These are phyloP conservation scores for Acronicta psi DNA, from an alignment of 2,888 invertebrate species.

Conservation along the genomic window DNA sequence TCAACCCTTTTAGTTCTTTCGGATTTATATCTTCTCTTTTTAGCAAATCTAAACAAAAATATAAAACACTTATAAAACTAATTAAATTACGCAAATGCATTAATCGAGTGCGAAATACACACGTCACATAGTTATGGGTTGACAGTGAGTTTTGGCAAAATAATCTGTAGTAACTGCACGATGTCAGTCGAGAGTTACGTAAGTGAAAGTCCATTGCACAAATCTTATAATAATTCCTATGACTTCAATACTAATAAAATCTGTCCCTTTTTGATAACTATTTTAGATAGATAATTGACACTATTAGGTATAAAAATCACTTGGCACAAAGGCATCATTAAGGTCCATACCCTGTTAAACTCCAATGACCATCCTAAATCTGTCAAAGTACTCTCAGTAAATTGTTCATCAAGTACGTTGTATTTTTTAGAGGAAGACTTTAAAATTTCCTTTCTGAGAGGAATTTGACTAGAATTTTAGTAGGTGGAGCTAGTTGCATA, in stretches of 20 bases:
- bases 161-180: constrained; percentile 66
- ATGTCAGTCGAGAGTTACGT: constrained; percentile 68
- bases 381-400: constrained; percentile 86
- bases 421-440: constrained; percentile 78
- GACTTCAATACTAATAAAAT: constrained; percentile 82
- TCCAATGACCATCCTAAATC: constrained; percentile 78
- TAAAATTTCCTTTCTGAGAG: constrained; percentile 80
- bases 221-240: constrained; percentile 80
- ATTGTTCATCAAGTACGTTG: constrained; percentile 63
- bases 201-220: constrained; percentile 81
- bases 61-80: constrained; percentile 76
- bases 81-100: constrained; percentile 87
- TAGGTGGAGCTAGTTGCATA: constrained; percentile 78
- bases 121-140: constrained; percentile 62
- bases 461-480: constrained; percentile 83
- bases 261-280: constrained; percentile 81
- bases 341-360: constrained; percentile 88
- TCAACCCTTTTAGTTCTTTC: constrained; percentile 65
- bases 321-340: constrained; percentile 87
- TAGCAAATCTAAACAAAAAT: constrained; percentile 75
- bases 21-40: constrained; percentile 70
- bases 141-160: constrained; percentile 76
- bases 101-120: constrained; percentile 72
- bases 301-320: constrained; percentile 87
- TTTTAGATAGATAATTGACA: constrained; percentile 83